Percentiles rank a stretch among this genome's conserved stretches.
Conservation (phyloP, 2,797 vertebrate genomes). For the Sebastes taczanowskii region DNA sequence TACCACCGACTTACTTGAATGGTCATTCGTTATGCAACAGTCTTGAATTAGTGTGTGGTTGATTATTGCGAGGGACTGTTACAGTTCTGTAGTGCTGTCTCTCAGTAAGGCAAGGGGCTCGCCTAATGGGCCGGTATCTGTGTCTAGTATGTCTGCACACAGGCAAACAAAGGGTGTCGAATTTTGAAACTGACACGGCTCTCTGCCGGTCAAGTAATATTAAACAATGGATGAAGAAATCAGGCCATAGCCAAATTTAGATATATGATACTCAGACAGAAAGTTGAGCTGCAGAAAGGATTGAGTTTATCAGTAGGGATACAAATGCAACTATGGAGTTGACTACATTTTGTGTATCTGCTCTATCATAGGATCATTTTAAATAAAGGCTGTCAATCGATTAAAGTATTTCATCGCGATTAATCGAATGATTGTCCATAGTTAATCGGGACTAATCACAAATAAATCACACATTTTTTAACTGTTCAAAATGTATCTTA, state of each 20-base stretch:
- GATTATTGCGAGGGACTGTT: conserved; percentile 11
- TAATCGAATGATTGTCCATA: too few species aligned
- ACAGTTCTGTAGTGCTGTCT: conserved; percentile 15
- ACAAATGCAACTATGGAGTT: background rate
- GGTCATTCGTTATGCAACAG: conserved; percentile 17
- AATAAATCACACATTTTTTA: too few species aligned
- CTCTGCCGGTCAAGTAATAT: conserved; percentile 39
- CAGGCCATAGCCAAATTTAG: conserved; percentile 23
- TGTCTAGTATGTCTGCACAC: conserved; percentile 24
- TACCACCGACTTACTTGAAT: background rate
- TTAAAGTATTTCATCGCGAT: too few species aligned
- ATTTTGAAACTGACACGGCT: conserved; percentile 59
- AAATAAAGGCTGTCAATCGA: too few species aligned
- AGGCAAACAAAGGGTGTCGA: conserved; percentile 40
- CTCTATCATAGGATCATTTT: background rate
- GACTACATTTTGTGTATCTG: background rate
- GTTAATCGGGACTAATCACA: too few species aligned
- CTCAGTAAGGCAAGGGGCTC: background rate
- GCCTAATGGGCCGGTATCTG: conserved; percentile 10
- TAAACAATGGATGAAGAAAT: conserved; percentile 59
- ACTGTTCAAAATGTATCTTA: too few species aligned
- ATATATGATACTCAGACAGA: conserved; percentile 35
- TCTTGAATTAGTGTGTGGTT: conserved; percentile 2
- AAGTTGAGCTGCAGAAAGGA: conserved; percentile 12
- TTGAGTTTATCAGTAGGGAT: background rate